Base-by-base conservation (phyloP, 1,140 invertebrate genomes). In the Rhagoletis zephyria region DNA sequence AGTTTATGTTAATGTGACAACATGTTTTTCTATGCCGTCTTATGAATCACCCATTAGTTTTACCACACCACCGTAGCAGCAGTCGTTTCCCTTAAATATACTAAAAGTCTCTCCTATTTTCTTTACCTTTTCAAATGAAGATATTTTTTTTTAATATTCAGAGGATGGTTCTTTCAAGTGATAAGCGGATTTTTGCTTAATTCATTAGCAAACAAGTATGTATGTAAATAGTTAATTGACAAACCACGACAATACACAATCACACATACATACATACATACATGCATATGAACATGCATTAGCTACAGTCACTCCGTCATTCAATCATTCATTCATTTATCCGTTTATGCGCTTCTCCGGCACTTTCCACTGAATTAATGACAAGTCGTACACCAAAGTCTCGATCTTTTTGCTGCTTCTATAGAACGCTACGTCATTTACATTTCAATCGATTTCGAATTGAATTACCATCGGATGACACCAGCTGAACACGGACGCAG, bases 381-480 rank as follows among this genome's bases (percentile, higher is more conserved):
- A 51, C 74, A 81, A 81, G n/a, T 56, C 51, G 74, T 81, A 81
- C 48, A 81, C 56, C 2, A 81, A 81, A 81, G 19, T 81, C 74
- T 6, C 19, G 74, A 81, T 81, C 48, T 81, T 81, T 81, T 81
- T 81, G 9, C 45, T 3, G 56, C 48, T 10, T 67, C 48, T 56
- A 10, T 0, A 12, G 74, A 19, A n/a, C 74, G 16, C 19, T n/a
- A 9, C 48, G 74, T 9, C 74, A 56, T 81, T 81, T 59, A 81
- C 74, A 59, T 88, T 89, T 89, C 90, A 90, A 91, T 91, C 90
- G 90, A 86, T 90, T 88, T 89, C 89, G 89, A 91, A 90, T 89
- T 89, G 90, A 90, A 91, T 91, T 91, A 91, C 91, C 91, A 91
- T 91, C 91, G 91, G 89, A 90, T 88, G 89, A 91, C 89, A 90